A percentile compares a stretch with the other conserved stretches of the same genome.
Evolutionary conservation across 2,888 invertebrate genomes (phyloP).

Genomic region (Baccha elongata): DNA sequence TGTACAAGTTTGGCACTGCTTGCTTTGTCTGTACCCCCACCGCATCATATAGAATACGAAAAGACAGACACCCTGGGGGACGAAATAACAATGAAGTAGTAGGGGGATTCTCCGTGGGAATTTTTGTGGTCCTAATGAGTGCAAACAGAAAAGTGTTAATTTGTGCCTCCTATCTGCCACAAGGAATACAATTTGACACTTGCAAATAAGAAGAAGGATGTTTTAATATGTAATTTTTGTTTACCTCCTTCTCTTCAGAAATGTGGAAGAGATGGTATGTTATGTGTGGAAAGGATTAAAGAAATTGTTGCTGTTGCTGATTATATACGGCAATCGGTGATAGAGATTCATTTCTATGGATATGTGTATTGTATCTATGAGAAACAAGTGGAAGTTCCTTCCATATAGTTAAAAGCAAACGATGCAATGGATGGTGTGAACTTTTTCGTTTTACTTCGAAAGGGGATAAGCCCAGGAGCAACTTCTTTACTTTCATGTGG

Average conservation of each 20-base stretch:
- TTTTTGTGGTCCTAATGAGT: conserved; percentile 71
- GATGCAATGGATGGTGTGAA: conserved; percentile 27
- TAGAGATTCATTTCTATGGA: conserved; percentile 24
- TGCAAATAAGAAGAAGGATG: conserved; percentile 61
- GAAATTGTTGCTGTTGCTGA: conserved; percentile 33
- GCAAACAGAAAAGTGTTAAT: conserved; percentile 72
- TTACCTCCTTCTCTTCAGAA: background rate
- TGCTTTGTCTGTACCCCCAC: background rate
- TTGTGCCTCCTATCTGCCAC: conserved; percentile 53
- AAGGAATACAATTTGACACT: conserved; percentile 69
- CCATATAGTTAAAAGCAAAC: conserved; percentile 32
- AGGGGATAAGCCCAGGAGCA: conserved; percentile 45
- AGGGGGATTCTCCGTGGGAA: conserved; percentile 54
- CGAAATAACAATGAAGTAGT: background rate
- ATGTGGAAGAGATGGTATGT: background rate
- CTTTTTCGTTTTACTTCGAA: conserved; percentile 16
- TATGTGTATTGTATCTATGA: conserved; percentile 3
- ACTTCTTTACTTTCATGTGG: conserved; percentile 58
- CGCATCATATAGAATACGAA: background rate
- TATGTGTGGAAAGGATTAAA: conserved; percentile 23
- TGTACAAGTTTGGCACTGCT: conserved; percentile 9
- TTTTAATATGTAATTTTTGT: conserved; percentile 41
- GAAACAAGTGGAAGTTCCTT: conserved; percentile 17
- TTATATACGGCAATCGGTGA: conserved; percentile 23
- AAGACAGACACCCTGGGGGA: conserved; percentile 9